These are phyloP conservation scores for Alligator mississippiensis DNA, from an alignment of 2,113 vertebrate species.

Conservation along the genomic window DNA sequence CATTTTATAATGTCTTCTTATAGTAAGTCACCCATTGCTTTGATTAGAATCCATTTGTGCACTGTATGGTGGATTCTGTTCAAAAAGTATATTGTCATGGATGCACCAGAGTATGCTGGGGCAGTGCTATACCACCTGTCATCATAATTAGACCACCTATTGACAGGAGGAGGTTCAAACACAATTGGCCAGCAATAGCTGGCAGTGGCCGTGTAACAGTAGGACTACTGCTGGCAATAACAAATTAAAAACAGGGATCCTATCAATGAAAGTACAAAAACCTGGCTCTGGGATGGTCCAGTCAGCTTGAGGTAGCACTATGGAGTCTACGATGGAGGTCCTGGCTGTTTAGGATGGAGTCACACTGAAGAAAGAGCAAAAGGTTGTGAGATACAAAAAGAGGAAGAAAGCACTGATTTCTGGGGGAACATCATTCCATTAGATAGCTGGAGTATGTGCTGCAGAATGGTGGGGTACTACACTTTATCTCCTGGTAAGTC, in stretches of 20 bases:
- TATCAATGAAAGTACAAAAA: background rate
- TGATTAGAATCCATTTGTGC: background rate
- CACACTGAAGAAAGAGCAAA: background rate
- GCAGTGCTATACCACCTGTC: background rate
- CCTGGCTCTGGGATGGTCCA: background rate
- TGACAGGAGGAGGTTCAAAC: conserved; percentile 8
- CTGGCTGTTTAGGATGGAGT: background rate
- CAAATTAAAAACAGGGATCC: background rate
- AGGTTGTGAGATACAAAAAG: fast-evolving
- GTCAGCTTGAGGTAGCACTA: background rate
- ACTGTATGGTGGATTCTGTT: conserved; percentile 7
- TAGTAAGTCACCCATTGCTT: conserved; percentile 1
- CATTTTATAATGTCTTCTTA: conserved; percentile 26
- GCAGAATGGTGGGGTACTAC: background rate
- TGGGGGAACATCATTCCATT: fast-evolving
- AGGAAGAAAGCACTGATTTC: background rate
- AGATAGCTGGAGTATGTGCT: background rate
- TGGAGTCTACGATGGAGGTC: background rate
- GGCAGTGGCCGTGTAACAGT: background rate
- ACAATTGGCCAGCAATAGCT: background rate
- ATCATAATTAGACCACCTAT: conserved; percentile 24
- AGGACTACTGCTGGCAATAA: background rate
- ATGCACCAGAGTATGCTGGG: background rate
- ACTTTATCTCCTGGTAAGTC: background rate
- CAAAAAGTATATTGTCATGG: conserved; percentile 13